Conservation (phyloP, 2,113 vertebrate genomes). For the Theristicus caerulescens region DNA sequence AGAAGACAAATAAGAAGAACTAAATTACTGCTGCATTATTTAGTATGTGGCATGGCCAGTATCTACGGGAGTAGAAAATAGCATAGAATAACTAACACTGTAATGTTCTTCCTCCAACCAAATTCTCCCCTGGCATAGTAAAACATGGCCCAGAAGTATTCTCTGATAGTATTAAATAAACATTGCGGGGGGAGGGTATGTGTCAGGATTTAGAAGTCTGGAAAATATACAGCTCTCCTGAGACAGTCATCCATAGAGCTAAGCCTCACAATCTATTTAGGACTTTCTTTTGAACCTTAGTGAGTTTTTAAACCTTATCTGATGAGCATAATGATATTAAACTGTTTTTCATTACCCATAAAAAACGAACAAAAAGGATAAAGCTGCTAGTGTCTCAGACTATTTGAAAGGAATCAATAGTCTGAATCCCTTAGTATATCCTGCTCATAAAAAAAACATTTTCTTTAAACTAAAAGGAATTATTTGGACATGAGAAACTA, state of each 20-base stretch:
- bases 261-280: slow-evolving; percentile 37
- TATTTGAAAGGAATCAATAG: slow-evolving; percentile 45
- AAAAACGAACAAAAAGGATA: slow-evolving; percentile 52
- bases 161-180: neutral
- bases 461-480: neutral
- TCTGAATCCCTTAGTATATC: neutral
- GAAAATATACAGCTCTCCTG: neutral
- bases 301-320: slow-evolving; percentile 52
- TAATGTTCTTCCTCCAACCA: neutral
- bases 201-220: neutral
- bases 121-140: neutral
- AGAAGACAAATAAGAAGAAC: neutral
- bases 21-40: neutral
- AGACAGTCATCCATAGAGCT: neutral
- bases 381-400: neutral
- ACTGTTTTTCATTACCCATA: slow-evolving; percentile 56
- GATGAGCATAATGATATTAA: slow-evolving; percentile 65
- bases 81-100: too few species aligned
- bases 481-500: neutral
- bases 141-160: neutral
- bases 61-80: rapidly evolving
- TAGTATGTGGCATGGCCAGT: neutral
- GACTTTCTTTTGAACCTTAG: slow-evolving; percentile 20
- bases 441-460: neutral
- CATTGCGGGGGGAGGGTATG: neutral